Evolutionary conservation across 92 coral and sea anemone species (phyloP), one percentile per base, ranked within the genome.

Genomic region (Ricordea florida): DNA sequence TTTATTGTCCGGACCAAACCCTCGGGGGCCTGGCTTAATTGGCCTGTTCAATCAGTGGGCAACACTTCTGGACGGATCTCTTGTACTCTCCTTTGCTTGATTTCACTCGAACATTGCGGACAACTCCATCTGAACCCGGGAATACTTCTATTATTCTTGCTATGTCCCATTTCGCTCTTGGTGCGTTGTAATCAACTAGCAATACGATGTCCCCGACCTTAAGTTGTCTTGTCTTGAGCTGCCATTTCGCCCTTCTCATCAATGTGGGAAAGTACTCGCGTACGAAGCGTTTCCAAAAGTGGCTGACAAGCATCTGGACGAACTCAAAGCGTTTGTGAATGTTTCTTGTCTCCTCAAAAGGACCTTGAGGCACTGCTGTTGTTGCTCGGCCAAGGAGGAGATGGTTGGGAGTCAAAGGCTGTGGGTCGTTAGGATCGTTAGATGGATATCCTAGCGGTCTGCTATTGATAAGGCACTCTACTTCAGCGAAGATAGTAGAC

Each of bases 401-500:
- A 47, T 76, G 66, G 36, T 77, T 64, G 11, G 83, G 83, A 14
- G 49, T 64, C 15, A 77, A 57, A 6, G 57, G 57, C 21, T 48
- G 57, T 6, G 22, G 57, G 22, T 48, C 57, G 22, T 48, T 48
- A 6, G 57, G 57, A 48, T 48, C 57, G 22, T 18, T 48, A 17
- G 57, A 48, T 9, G 57, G 7, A 22, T 48, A 48, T 9, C 57
- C 22, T 6, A 48, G 57, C 7, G 57, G 57, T 48, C 72, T 18
- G 74, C 80, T 73, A 43, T 73, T 73, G 35, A 73, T 23, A n/a
- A n/a, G n/a, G n/a, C n/a, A n/a, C 18, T 58, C 49, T 22, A 42
- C 72, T 43, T 73, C 80, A 10, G 73, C 72, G 15, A 73, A 59
- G 14, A 73, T 47, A 2, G 79, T 72, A 2, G 79, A 49, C 79